Evolutionary conservation across 2,797 vertebrate genomes (phyloP).

Genomic region (Onychomys arenicola): DNA sequence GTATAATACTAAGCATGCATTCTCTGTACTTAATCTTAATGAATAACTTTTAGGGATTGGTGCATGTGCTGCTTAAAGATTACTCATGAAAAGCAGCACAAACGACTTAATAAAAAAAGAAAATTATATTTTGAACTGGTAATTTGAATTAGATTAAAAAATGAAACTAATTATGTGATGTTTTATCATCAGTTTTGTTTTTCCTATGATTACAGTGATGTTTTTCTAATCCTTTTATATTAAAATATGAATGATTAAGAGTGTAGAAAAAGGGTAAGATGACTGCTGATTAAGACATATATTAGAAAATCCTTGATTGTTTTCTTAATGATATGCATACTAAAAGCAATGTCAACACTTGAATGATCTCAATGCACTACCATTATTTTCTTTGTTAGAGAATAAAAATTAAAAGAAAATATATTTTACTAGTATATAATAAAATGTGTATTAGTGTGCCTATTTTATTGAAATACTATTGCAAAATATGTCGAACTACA

Average conservation of each 20-base stretch:
- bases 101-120: constrained; percentile 38
- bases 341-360: constrained; percentile 16
- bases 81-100: constrained; percentile 40
- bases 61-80: constrained; percentile 18
- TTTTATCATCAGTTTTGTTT: constrained; percentile 35
- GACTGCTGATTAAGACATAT: constrained; percentile 8
- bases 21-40: constrained; percentile 30
- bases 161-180: constrained; percentile 10
- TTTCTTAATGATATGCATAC: constrained; percentile 34
- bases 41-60: neutral
- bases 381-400: neutral
- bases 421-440: neutral
- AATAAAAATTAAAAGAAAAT: constrained; percentile 27
- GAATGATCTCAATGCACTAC: neutral
- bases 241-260: constrained; percentile 8
- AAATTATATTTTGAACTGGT: constrained; percentile 53
- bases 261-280: neutral
- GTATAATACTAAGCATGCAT: neutral
- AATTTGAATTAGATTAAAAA: constrained; percentile 57
- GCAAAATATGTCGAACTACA: neutral
- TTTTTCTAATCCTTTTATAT: neutral
- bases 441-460: neutral
- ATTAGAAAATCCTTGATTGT: constrained; percentile 23
- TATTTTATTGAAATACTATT: constrained; percentile 4
- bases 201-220: neutral